Evolutionary conservation across 2,888 invertebrate species (phyloP), one percentile per base, ranked within the genome.

Genomic region (Melieria picta): DNA sequence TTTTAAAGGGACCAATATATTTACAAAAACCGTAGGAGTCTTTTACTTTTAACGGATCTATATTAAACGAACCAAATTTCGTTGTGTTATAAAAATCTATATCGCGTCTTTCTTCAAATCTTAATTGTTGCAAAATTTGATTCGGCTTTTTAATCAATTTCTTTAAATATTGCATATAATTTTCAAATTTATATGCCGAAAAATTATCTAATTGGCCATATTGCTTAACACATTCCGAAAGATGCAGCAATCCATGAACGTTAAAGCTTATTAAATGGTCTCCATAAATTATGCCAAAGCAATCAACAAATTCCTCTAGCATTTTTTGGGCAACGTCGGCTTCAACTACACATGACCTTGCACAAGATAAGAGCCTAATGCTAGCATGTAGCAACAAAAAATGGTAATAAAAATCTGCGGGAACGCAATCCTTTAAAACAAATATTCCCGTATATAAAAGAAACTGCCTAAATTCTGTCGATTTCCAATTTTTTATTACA

Each of bases 101-200:
- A 30, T 30, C 30, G 30, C 30, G 30, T 30, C 30, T 30, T 30
- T 30, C 30, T 30, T 30, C 30, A 30, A 30, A 30, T 30, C 30
- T 30, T 30, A 30, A 30, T 30, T 30, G 30, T 2, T 30, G 30
- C 30, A 30, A 30, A 30, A 30, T 30, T 30, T 30, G 30, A 30
- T 30, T 30, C 30, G 30, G 30, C 30, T 30, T 30, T 65, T 48
- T 72, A 56, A 62, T 61, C 45, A 57, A 11, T 58, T 72, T 69
- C 65, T 72, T 72, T 13, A 69, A 48, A 65, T 58, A 42, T 65
- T 72, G 68, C 68, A 72, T 72, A 68, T 69, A 62, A 65, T 66
- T 72, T 70, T 70, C 69, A 63, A 66, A 73, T 52, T 73, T 70
- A 66, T 69, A 73, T 7, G 69, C 72, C 1, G 70, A 73, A 56